These are phyloP conservation scores for Polietes domitor DNA, from an alignment of 2,888 invertebrate species.

Conservation along the genomic window DNA sequence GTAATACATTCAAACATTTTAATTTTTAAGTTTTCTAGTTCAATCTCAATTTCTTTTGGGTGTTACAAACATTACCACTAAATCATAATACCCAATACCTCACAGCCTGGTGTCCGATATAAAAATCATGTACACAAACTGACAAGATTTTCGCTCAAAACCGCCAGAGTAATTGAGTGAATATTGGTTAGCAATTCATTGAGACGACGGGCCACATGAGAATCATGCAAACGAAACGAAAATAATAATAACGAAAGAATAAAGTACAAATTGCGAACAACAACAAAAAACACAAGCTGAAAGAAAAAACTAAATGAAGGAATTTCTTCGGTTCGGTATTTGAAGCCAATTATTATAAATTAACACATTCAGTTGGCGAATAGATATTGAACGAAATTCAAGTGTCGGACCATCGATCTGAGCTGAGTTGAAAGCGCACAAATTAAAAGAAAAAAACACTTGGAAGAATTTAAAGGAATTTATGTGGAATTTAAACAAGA, in stretches of 20 bases:
- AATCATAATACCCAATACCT: too few relatives aligned
- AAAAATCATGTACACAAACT: conserved; percentile 9
- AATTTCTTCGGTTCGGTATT: conserved; percentile 57
- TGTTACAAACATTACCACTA: too few relatives aligned
- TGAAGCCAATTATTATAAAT: conserved; percentile 69
- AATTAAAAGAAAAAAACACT: conserved; percentile 27
- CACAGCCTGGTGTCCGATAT: neutral
- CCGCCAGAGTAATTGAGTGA: conserved; percentile 46
- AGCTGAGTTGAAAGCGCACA: conserved; percentile 12
- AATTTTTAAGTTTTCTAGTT: too few relatives aligned
- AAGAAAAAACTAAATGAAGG: conserved; percentile 47
- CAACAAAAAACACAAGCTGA: conserved; percentile 27
- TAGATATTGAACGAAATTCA: conserved; percentile 63
- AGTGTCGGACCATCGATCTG: conserved; percentile 28
- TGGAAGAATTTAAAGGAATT: neutral
- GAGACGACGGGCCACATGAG: neutral
- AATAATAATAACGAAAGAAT: conserved; percentile 29
- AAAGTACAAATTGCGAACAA: conserved; percentile 9
- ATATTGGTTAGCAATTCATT: conserved; percentile 57
- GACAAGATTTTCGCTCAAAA: conserved; percentile 25
- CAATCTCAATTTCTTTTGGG: too few relatives aligned
- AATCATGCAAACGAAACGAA: conserved; percentile 24
- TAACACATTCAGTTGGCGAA: conserved; percentile 69
- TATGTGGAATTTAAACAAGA: neutral
- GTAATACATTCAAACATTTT: too few relatives aligned